Percentiles rank a stretch among this genome's conserved stretches.
Conservation (phyloP, 2,113 vertebrate species). For the Ceyx margarethae region DNA sequence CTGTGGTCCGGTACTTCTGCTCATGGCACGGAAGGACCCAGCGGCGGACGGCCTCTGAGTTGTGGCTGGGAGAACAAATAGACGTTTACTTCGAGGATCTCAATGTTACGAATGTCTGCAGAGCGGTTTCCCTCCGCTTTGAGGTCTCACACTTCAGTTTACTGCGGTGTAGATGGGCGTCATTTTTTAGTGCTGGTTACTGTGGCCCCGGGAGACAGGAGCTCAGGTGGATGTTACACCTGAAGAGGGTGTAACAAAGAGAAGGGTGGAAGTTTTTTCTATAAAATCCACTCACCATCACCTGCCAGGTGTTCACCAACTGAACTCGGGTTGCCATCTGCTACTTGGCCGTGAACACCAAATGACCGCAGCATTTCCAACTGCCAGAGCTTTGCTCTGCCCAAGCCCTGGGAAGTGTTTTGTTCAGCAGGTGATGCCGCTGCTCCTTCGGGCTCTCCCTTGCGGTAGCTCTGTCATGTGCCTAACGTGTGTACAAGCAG, state of each 20-base stretch:
- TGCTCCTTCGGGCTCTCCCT: background rate
- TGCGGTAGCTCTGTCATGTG: background rate
- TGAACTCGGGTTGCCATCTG: background rate
- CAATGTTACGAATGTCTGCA: rapidly evolving
- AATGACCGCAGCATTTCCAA: background rate
- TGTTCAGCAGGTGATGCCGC: background rate
- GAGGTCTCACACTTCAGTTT: rapidly evolving
- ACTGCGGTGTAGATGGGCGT: rapidly evolving
- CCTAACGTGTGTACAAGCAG: background rate
- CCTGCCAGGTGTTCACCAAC: background rate
- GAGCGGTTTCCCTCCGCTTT: rapidly evolving
- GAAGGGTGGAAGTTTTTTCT: background rate
- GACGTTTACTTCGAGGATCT: rapidly evolving
- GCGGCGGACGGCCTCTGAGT: background rate
- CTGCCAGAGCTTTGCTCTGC: no score
- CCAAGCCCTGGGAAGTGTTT: rapidly evolving
- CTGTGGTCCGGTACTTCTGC: rapidly evolving
- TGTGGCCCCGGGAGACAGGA: background rate
- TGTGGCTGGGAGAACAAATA: background rate
- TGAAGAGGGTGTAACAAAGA: rapidly evolving
- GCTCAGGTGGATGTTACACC: background rate
- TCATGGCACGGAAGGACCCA: no score
- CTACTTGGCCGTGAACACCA: background rate
- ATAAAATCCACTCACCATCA: background rate
- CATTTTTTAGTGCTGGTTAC: no score